Evolutionary conservation across 1,140 invertebrate genomes (phyloP).

Genomic region (Lepidurus arcticus): DNA sequence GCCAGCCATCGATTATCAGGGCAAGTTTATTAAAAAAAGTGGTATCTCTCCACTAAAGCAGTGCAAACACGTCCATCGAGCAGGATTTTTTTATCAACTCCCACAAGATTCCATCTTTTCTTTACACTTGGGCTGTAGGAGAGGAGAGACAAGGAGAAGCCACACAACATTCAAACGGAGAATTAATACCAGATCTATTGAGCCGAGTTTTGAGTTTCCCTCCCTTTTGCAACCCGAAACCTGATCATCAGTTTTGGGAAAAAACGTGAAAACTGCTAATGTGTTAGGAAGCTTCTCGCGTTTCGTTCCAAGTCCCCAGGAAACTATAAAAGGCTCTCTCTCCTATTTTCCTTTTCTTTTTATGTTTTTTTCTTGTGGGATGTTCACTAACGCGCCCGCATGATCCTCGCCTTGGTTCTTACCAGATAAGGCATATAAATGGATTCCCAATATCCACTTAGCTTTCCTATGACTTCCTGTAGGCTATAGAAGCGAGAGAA

Average conservation of each 20-base stretch:
- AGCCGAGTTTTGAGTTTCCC: not conserved
- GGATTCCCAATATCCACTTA: conserved; percentile 18
- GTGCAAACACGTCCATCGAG: too few species aligned
- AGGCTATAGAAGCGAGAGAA: too few species aligned
- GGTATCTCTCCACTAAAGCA: too few species aligned
- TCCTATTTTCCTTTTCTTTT: not conserved
- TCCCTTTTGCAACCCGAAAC: not conserved
- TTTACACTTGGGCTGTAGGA: too few species aligned
- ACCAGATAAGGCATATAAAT: not conserved
- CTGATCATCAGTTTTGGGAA: not conserved
- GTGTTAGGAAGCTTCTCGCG: conserved; percentile 15
- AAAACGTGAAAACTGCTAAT: not conserved
- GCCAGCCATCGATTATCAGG: too few species aligned
- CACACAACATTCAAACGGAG: too few species aligned
- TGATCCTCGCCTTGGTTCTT: not conserved
- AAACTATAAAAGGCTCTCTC: not conserved
- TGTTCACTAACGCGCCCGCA: not conserved
- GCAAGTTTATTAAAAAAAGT: too few species aligned
- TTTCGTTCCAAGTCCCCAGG: not conserved
- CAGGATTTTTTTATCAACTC: too few species aligned
- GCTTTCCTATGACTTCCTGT: not conserved
- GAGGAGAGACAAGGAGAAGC: too few species aligned
- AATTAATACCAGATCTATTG: too few species aligned
- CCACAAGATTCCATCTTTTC: too few species aligned
- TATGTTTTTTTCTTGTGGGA: not conserved